A percentile compares a stretch with the other conserved stretches of the same genome.
Conservation (phyloP, 2,113 vertebrate species). For the Phodopus roborovskii region DNA sequence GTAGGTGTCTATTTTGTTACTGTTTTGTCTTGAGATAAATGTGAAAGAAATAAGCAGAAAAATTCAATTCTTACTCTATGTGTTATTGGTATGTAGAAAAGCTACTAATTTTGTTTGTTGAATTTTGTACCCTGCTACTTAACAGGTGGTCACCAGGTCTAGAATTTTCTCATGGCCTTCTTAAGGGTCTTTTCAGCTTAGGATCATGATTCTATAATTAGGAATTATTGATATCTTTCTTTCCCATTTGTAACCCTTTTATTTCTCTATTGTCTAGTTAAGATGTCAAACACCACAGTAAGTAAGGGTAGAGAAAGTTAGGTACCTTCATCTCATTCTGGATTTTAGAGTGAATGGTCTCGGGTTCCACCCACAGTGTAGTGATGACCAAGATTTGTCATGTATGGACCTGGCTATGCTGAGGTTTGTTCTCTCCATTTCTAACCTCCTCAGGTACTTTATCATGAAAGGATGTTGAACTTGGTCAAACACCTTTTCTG, state of each 20-base stretch:
- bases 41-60: not conserved
- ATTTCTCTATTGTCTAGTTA: not conserved
- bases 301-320: not conserved
- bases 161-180: not conserved
- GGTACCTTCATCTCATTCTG: not conserved
- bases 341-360: not conserved
- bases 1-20: not conserved
- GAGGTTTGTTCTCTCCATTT: not conserved
- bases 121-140: not conserved
- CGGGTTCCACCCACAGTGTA: not conserved
- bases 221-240: not conserved
- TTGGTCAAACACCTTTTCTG: not conserved
- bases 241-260: not conserved
- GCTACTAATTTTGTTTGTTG: not conserved
- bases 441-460: not conserved
- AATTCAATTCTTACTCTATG: not conserved
- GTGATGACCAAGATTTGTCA: not conserved
- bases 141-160: not conserved
- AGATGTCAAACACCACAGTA: not conserved
- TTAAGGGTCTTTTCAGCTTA: not conserved
- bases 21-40: not conserved
- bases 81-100: not conserved
- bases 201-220: not conserved
- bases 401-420: not conserved
- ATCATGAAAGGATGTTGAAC: not conserved